Percentiles rank a stretch among this genome's conserved stretches.
phyloP scores from a whole-genome alignment of 2,888 invertebrate species.

The Gibbula magus region DNA sequence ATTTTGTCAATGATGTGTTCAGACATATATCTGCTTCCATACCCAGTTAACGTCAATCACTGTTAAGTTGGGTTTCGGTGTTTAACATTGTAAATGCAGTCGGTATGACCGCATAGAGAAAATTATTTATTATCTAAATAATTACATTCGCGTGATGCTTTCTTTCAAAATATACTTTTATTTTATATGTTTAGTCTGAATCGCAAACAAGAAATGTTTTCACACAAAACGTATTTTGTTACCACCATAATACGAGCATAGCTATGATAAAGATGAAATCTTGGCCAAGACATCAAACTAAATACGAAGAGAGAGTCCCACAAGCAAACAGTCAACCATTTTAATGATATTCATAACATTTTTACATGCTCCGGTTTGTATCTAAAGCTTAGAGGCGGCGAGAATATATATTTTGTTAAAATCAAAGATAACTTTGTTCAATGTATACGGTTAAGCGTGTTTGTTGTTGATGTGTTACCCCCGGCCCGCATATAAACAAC shows the following conservation, averaged over 20 bases:
- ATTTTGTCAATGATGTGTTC: too few relatives aligned
- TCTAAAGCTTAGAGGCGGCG: too few relatives aligned
- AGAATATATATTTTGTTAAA: too few relatives aligned
- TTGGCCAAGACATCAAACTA: neutral
- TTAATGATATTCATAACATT: neutral
- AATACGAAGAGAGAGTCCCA: neutral
- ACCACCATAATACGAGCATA: conserved; percentile 4
- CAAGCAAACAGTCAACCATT: neutral
- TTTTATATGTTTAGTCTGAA: neutral
- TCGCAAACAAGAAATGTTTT: conserved; percentile 15
- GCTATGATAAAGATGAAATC: conserved; percentile 8
- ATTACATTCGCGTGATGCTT: conserved; percentile 7
- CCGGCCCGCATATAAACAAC: too few relatives aligned
- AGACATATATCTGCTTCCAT: too few relatives aligned
- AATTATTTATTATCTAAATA: conserved; percentile 12
- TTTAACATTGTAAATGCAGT: too few relatives aligned
- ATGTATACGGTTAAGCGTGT: too few relatives aligned
- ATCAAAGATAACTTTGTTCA: too few relatives aligned
- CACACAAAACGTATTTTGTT: conserved; percentile 18
- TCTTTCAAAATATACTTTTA: conserved; percentile 16
- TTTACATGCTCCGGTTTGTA: too few relatives aligned
- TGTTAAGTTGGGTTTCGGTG: too few relatives aligned
- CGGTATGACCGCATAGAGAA: neutral
- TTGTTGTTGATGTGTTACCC: too few relatives aligned
- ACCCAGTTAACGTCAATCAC: too few relatives aligned